Percentiles rank a stretch among this genome's conserved stretches.
phyloP scores from a whole-genome alignment of 2,888 invertebrate species.

The Apamea sordens region DNA sequence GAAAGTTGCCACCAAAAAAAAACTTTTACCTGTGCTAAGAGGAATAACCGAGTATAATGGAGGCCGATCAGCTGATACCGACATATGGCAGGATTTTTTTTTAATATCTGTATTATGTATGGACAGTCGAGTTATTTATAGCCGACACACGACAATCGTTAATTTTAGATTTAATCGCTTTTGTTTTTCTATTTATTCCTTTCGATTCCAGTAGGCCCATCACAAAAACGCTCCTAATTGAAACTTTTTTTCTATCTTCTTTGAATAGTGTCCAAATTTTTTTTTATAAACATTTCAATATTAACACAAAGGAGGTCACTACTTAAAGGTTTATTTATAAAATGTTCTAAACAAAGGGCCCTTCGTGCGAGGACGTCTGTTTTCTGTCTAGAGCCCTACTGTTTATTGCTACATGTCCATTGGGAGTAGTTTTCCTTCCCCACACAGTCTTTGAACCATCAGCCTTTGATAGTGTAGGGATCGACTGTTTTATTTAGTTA shows the following conservation, averaged over 20 bases:
- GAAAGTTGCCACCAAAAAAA: slow-evolving; percentile 69
- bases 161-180: slow-evolving; percentile 28
- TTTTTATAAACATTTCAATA: slow-evolving; percentile 57
- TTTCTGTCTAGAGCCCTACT: slow-evolving; percentile 82
- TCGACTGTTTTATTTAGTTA: slow-evolving; percentile 66
- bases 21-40: slow-evolving; percentile 79
- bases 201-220: slow-evolving; percentile 15
- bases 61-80: slow-evolving; percentile 80
- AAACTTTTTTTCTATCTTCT: slow-evolving; percentile 4
- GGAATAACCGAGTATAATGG: slow-evolving; percentile 67
- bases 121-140: slow-evolving; percentile 38
- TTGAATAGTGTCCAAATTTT: slow-evolving; percentile 30
- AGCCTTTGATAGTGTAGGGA: slow-evolving; percentile 77
- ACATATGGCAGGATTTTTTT: slow-evolving; percentile 70
- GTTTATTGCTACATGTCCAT: slow-evolving; percentile 85
- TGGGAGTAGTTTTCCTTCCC: slow-evolving; percentile 77
- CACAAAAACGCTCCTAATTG: slow-evolving; percentile 9
- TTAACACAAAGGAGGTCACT: slow-evolving; percentile 76
- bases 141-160: slow-evolving; percentile 59
- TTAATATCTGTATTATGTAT: slow-evolving; percentile 45
- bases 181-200: slow-evolving; percentile 47
- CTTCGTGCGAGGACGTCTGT: slow-evolving; percentile 82
- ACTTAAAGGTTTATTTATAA: slow-evolving; percentile 83
- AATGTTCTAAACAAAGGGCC: slow-evolving; percentile 82
- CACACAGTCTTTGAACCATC: slow-evolving; percentile 65